These are phyloP conservation scores for Nannospalax galili DNA, from an alignment of 2,113 vertebrate species.

Conservation along the genomic window DNA sequence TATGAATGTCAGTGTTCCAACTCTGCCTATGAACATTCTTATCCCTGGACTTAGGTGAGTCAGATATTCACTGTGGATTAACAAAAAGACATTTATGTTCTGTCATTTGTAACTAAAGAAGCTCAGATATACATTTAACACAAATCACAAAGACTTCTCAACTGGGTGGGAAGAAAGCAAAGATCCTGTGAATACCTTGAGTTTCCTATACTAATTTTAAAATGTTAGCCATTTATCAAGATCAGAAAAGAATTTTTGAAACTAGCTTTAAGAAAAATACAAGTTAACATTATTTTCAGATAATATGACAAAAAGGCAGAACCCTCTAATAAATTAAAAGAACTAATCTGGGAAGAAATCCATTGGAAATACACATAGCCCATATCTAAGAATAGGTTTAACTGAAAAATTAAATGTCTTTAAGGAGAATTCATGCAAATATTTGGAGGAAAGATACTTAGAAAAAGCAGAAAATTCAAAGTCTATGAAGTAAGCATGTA, in stretches of 20 bases:
- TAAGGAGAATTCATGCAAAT: background rate
- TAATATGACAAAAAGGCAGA: background rate
- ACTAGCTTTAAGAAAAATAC: background rate
- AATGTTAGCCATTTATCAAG: background rate
- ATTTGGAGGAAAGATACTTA: background rate
- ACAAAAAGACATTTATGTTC: constrained; percentile 1
- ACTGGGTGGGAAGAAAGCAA: background rate
- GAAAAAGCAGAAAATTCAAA: background rate
- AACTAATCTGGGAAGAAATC: background rate
- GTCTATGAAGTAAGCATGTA: background rate
- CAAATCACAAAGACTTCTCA: background rate
- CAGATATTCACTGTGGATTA: background rate
- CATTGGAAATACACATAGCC: background rate
- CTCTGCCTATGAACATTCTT: background rate
- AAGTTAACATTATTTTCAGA: constrained; percentile 1
- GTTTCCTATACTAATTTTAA: background rate
- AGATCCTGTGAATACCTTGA: background rate
- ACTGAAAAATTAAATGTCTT: background rate
- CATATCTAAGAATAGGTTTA: background rate
- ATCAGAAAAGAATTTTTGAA: background rate
- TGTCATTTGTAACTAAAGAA: background rate
- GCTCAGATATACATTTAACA: background rate
- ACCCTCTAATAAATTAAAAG: background rate
- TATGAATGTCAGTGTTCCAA: background rate
- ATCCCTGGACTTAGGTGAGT: background rate